Conservation (phyloP, 2,797 vertebrate genomes). For the Pangasius macronema region DNA sequence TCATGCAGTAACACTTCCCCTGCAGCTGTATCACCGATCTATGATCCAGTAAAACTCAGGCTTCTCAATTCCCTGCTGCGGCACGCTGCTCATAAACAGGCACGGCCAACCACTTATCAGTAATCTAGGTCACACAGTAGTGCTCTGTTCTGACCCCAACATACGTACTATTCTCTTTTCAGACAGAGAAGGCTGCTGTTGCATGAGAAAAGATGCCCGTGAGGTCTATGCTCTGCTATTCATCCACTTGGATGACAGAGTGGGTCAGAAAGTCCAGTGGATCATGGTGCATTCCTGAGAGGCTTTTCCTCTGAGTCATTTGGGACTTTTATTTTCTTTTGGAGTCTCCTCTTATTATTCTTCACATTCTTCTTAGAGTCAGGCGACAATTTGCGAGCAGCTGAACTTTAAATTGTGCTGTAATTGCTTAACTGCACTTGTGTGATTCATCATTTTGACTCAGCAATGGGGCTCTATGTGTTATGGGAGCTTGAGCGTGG, state of each 20-base stretch:
- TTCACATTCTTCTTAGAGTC: conserved; percentile 56
- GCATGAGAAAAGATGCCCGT: conserved; percentile 9
- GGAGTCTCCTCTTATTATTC: conserved; percentile 60
- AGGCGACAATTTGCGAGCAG: conserved; percentile 61
- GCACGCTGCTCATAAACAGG: conserved; percentile 5
- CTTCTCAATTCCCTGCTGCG: conserved; percentile 26
- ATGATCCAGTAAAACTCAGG: conserved; percentile 25
- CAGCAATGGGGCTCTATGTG: conserved; percentile 57
- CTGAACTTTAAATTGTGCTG: conserved; percentile 62
- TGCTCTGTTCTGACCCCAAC: conserved; percentile 27
- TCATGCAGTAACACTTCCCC: conserved; percentile 49
- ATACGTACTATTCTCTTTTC: conserved; percentile 33
- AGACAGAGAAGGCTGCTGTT: conserved; percentile 16
- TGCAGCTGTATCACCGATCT: conserved; percentile 48
- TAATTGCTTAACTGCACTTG: conserved; percentile 73
- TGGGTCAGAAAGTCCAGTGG: conserved; percentile 20
- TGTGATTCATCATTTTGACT: conserved; percentile 73
- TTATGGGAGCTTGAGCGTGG: conserved; percentile 62
- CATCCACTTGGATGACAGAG: conserved; percentile 18
- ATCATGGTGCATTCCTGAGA: conserved; percentile 32
- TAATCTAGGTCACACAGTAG: conserved; percentile 44
- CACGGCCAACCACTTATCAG: conserved; percentile 29
- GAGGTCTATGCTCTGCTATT: conserved; percentile 28
- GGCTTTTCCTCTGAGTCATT: conserved; percentile 36
- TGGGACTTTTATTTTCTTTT: conserved; percentile 55